Evolutionary conservation across 2,888 invertebrate genomes (phyloP).

Genomic region (Napeogenes inachia): DNA sequence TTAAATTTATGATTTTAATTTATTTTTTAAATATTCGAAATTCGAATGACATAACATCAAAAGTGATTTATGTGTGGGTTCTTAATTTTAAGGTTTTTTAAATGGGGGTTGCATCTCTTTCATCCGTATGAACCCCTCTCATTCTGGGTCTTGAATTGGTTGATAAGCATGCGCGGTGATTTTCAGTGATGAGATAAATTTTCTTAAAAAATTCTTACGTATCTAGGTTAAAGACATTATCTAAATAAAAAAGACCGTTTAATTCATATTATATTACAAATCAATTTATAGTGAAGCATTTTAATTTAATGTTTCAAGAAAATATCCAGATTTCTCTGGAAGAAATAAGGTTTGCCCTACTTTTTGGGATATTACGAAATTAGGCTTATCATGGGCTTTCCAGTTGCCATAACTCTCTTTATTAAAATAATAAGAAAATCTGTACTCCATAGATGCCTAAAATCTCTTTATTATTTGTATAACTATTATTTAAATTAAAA

Average conservation of each 20-base stretch:
- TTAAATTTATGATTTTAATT: constrained; percentile 2
- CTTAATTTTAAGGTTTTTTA: constrained; percentile 36
- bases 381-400: not conserved
- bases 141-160: constrained; percentile 59
- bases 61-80: constrained; percentile 22
- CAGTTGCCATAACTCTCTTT: too few species aligned
- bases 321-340: not conserved
- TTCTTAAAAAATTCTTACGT: constrained; percentile 22
- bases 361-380: not conserved
- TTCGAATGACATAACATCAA: constrained; percentile 43
- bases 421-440: too few species aligned
- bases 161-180: constrained; percentile 60
- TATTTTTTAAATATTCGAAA: constrained; percentile 7
- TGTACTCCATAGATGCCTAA: too few species aligned
- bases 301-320: not conserved
- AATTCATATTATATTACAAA: too few species aligned
- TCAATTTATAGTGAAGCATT: not conserved
- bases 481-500: too few species aligned
- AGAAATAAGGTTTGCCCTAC: not conserved
- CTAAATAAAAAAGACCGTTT: not conserved
- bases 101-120: constrained; percentile 37
- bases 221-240: not conserved
- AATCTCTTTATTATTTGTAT: too few species aligned
- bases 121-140: constrained; percentile 42
- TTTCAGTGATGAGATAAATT: constrained; percentile 27